Base-by-base conservation (phyloP, 2,113 vertebrate species). In the Eclectus roratus region DNA sequence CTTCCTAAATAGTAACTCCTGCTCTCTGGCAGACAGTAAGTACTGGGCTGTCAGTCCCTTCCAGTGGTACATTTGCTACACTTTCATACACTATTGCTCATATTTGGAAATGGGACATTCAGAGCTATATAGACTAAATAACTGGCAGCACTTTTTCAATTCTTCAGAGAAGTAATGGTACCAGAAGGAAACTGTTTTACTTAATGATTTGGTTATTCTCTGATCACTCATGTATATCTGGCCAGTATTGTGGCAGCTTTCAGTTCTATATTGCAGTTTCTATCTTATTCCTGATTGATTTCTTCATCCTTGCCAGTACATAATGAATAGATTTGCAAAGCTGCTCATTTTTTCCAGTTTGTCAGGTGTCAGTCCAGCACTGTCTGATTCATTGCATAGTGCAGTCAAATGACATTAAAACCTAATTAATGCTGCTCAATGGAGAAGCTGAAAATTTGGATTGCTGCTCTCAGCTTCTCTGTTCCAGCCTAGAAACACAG, bases 161-260 rank as follows among this genome's bases (percentile, higher is more conserved):
- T 87, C 69, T 95, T 93, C 55, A 79, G 21, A 79, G 28, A 86
- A 96, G 21, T 81, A 94, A 88, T 76, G 15, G 55, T 52, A 74
- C 61, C 88, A 89, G 88, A 93, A 93, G 83, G 91, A 92, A 96
- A 88, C 35, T 72, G 80, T 93, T 96, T 93, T 86, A 69, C 53
- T 81, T 97, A 94, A 96, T 93, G 80, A 95, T 92, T 95, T 96
- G 88, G 92, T 97, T 96, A 92, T 94, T 95, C 83, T 93, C 88
- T 91, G 80, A 96, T 94, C 83, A 49, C 63, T 97, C 52, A 17
- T 72, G 77, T 93, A 91, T 92, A 96, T 95, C 93, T 95, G 92
- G 93, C 88, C 92, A 95, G 96, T 94, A 84, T 92, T 96, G 83
- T 95, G 96, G 94, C 96, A 95, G 91, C 76, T 95, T 95, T 96